A percentile compares a stretch with the other conserved stretches of the same genome.
These are phyloP conservation scores for Henricia sp. DNA, from an alignment of 53 echinoderm and acorn worm species.

Conservation along the genomic window DNA sequence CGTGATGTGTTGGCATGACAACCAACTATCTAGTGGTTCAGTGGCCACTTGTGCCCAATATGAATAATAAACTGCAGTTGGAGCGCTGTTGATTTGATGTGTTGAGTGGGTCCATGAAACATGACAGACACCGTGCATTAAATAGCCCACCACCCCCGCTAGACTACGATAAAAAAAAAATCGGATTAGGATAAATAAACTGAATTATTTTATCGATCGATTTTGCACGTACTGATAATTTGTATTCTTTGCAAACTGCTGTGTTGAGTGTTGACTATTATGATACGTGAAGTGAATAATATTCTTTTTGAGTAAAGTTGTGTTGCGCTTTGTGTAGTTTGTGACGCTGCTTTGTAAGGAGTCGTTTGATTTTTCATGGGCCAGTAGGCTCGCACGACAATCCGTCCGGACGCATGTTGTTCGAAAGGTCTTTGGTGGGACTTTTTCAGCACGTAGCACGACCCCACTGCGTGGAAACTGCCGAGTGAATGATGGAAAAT, in stretches of 20 bases:
- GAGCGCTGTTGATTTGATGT: not conserved
- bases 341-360: no score
- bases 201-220: slow-evolving; percentile 29
- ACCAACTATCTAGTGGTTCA: slow-evolving; percentile 10
- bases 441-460: no score
- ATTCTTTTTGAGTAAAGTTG: not conserved
- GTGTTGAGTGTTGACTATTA: not conserved
- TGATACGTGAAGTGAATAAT: not conserved
- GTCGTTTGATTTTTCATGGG: not conserved
- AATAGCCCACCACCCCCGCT: not conserved
- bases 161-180: not conserved
- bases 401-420: no score
- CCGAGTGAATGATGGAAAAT: no score
- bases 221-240: no score
- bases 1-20: slow-evolving; percentile 40
- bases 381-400: no score
- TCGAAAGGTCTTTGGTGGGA: no score
- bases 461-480: no score
- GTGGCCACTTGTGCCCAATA: slow-evolving; percentile 26
- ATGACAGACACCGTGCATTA: not conserved
- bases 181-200: not conserved
- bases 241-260: no score
- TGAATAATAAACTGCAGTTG: not conserved
- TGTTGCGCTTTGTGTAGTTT: not conserved
- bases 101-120: not conserved